These are phyloP conservation scores for Drosophila antonietae DNA, from an alignment of 2,888 invertebrate species.

Conservation along the genomic window DNA sequence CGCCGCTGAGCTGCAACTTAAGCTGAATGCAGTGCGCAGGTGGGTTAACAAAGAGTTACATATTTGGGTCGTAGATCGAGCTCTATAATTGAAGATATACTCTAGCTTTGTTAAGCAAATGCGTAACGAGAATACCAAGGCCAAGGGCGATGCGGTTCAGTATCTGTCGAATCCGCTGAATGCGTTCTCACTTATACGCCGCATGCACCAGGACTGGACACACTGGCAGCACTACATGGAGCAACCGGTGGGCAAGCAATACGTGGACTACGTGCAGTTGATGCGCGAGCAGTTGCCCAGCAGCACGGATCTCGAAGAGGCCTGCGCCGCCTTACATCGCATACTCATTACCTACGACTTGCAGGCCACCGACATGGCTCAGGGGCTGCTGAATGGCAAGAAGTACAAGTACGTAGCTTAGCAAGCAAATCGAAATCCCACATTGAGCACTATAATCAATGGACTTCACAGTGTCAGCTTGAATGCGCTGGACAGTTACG, in stretches of 20 bases:
- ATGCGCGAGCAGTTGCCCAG: slow-evolving; percentile 86
- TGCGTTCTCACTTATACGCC: slow-evolving; percentile 74
- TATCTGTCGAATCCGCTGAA: slow-evolving; percentile 80
- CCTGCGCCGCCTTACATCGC: slow-evolving; percentile 95
- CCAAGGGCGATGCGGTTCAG: slow-evolving; percentile 46
- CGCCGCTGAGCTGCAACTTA: slow-evolving; percentile 67
- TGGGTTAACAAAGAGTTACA: background rate
- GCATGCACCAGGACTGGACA: slow-evolving; percentile 79
- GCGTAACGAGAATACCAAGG: slow-evolving; percentile 62
- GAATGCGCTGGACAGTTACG: slow-evolving; percentile 70
- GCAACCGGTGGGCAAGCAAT: slow-evolving; percentile 59
- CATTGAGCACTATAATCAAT: slow-evolving; percentile 49
- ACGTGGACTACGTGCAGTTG: slow-evolving; percentile 47
- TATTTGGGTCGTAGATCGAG: background rate
- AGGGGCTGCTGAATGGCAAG: slow-evolving; percentile 92
- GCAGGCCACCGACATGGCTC: slow-evolving; percentile 91
- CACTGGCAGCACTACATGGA: slow-evolving; percentile 73
- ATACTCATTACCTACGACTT: slow-evolving; percentile 96
- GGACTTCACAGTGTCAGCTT: slow-evolving; percentile 59
- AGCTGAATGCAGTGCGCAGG: slow-evolving; percentile 68
- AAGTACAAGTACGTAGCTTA: slow-evolving; percentile 88
- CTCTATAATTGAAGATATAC: background rate
- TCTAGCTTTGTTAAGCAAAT: slow-evolving; percentile 62
- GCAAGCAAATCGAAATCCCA: too few species aligned
- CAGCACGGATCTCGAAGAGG: slow-evolving; percentile 95